phyloP scores from a whole-genome alignment of 2,113 vertebrate species.

The Nanorana parkeri region DNA sequence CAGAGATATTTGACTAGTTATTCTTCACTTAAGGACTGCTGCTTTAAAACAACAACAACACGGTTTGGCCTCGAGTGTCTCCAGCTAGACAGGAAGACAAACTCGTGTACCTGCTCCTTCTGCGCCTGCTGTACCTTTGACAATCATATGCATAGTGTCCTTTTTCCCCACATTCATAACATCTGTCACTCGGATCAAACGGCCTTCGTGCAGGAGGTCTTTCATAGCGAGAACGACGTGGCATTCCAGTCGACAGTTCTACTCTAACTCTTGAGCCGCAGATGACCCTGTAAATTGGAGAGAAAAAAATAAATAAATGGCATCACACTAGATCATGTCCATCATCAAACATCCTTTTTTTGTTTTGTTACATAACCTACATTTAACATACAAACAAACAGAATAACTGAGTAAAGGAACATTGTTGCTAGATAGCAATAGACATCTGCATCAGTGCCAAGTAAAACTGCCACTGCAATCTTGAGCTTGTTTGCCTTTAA shows the following conservation, averaged over 20 bases:
- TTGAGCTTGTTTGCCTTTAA: too few species aligned
- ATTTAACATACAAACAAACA: too few species aligned
- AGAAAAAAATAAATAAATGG: too few species aligned
- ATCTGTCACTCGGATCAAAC: slow-evolving; percentile 87
- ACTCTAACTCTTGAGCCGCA: slow-evolving; percentile 83
- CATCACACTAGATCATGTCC: too few species aligned
- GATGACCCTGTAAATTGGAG: slow-evolving; percentile 77
- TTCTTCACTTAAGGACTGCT: slow-evolving; percentile 26
- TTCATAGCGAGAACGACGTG: slow-evolving; percentile 82
- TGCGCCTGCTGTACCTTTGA: slow-evolving; percentile 82
- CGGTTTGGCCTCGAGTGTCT: neutral
- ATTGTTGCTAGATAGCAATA: too few species aligned
- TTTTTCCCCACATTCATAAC: slow-evolving; percentile 89
- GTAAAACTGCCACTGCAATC: too few species aligned
- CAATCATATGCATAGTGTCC: slow-evolving; percentile 91
- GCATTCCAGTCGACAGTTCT: slow-evolving; percentile 86
- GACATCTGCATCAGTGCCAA: too few species aligned
- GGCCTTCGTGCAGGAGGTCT: slow-evolving; percentile 81
- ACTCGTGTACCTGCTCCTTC: slow-evolving; percentile 80
- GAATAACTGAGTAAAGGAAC: too few species aligned
- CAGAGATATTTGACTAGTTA: too few species aligned
- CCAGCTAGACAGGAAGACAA: neutral
- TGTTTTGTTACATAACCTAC: too few species aligned
- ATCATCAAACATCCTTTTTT: too few species aligned
- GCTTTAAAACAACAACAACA: slow-evolving; percentile 22